Percentiles rank a stretch among this genome's conserved stretches.
Evolutionary conservation across 2,888 invertebrate genomes (phyloP).

Genomic region (Xestia rhomboidea): DNA sequence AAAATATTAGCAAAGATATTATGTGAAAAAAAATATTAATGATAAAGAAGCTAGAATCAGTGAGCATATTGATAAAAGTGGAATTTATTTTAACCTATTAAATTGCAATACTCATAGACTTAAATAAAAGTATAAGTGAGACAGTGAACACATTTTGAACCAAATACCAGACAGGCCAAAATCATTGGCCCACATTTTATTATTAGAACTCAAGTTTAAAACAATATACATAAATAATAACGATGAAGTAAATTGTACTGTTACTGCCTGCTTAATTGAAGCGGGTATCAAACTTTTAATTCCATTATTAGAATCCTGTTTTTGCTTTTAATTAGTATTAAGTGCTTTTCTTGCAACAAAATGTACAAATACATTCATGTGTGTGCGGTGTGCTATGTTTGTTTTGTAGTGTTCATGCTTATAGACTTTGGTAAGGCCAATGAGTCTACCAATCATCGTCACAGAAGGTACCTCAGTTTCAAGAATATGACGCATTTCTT

Average conservation of each 20-base stretch:
- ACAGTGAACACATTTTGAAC: not conserved
- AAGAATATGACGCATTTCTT: constrained; percentile 82
- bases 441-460: constrained; percentile 67
- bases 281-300: constrained; percentile 36
- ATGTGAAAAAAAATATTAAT: not conserved
- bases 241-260: constrained; percentile 48
- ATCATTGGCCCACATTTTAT: not conserved
- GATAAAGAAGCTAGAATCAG: not conserved
- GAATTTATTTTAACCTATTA: not conserved
- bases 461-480: constrained; percentile 79
- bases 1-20: not conserved
- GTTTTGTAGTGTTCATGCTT: constrained; percentile 74
- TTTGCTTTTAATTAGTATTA: constrained; percentile 16
- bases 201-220: constrained; percentile 30
- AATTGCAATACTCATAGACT: not conserved
- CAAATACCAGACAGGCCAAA: not conserved
- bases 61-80: not conserved
- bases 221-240: constrained; percentile 42
- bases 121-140: not conserved
- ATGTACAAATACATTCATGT: constrained; percentile 72
- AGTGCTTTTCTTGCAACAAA: constrained; percentile 24
- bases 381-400: constrained; percentile 76
- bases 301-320: not conserved
- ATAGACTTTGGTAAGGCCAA: constrained; percentile 77
- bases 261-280: constrained; percentile 39